These are phyloP conservation scores for Adelosebastes latens DNA, from an alignment of 2,797 vertebrate species.

Conservation along the genomic window DNA sequence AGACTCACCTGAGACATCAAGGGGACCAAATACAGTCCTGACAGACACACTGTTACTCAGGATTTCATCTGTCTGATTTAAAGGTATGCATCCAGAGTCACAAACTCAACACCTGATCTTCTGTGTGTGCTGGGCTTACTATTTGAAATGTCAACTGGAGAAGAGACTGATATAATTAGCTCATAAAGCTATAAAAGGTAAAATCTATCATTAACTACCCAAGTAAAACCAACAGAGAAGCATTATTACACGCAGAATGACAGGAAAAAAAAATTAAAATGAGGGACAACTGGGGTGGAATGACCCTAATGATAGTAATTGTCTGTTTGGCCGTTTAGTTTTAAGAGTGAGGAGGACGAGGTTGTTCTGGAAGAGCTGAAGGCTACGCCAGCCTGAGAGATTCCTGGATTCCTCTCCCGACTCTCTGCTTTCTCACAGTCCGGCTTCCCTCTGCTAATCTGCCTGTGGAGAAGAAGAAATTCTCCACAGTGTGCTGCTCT, in stretches of 20 bases:
- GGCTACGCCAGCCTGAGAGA: conserved; percentile 65
- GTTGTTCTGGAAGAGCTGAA: conserved; percentile 66
- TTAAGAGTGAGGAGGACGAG: conserved; percentile 59
- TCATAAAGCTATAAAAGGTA: background rate
- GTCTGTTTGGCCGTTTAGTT: conserved; percentile 66
- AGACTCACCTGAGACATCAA: conserved; percentile 31
- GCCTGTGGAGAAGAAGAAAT: conserved; percentile 60
- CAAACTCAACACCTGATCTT: background rate
- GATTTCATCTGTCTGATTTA: conserved; percentile 17
- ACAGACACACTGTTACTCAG: conserved; percentile 16
- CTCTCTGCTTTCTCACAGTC: conserved; percentile 68
- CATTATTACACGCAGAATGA: conserved; percentile 37
- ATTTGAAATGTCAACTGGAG: conserved; percentile 28
- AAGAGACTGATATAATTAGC: conserved; percentile 8
- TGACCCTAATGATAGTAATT: conserved; percentile 77
- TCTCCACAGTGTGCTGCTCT: conserved; percentile 57
- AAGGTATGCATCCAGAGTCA: conserved; percentile 19
- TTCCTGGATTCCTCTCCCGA: conserved; percentile 63
- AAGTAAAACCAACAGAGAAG: conserved; percentile 42
- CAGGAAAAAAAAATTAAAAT: conserved; percentile 32
- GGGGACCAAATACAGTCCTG: conserved; percentile 21
- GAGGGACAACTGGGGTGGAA: conserved; percentile 55
- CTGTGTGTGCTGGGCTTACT: background rate
- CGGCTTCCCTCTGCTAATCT: conserved; percentile 34
- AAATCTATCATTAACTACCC: conserved; percentile 28